Conservation (phyloP, 2,888 invertebrate species). For the Dichetophora obliterata region DNA sequence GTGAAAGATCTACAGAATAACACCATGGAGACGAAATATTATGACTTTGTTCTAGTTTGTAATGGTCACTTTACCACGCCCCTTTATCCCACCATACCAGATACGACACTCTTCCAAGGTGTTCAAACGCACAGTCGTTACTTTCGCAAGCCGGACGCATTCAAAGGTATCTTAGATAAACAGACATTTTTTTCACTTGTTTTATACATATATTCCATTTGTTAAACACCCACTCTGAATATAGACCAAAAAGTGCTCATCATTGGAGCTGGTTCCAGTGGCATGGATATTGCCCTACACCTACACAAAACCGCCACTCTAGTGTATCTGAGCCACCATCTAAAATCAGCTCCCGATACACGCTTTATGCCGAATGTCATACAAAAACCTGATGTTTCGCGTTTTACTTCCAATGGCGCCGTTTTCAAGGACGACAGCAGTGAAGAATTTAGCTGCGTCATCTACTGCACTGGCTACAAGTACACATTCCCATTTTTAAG, state of each 20-base stretch:
- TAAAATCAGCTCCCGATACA: slow-evolving; percentile 71
- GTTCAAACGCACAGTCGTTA: slow-evolving; percentile 82
- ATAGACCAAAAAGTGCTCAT: slow-evolving; percentile 78
- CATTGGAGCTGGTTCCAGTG: slow-evolving; percentile 90
- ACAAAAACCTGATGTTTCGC: slow-evolving; percentile 75
- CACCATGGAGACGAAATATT: slow-evolving; percentile 72
- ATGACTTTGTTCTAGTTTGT: slow-evolving; percentile 85
- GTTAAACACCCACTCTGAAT: slow-evolving; percentile 36
- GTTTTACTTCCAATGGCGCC: slow-evolving; percentile 71
- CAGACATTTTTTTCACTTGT: too few relatives aligned
- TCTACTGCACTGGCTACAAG: slow-evolving; percentile 84
- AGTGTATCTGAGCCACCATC: slow-evolving; percentile 80
- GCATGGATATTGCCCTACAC: slow-evolving; percentile 80
- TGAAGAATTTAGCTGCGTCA: slow-evolving; percentile 76
- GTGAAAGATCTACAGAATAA: slow-evolving; percentile 59
- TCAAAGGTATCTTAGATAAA: slow-evolving; percentile 68
- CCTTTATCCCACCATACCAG: slow-evolving; percentile 78
- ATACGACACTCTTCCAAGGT: slow-evolving; percentile 77
- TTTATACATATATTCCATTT: too few relatives aligned
- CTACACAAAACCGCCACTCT: slow-evolving; percentile 74
- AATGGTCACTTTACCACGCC: slow-evolving; percentile 90
- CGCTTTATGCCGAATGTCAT: slow-evolving; percentile 77
- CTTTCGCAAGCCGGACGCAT: slow-evolving; percentile 82
- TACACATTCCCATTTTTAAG: slow-evolving; percentile 83
- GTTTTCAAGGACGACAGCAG: slow-evolving; percentile 76